Evolutionary conservation across 2,797 vertebrate species (phyloP).

Genomic region (Lepilemur septentrionalis): DNA sequence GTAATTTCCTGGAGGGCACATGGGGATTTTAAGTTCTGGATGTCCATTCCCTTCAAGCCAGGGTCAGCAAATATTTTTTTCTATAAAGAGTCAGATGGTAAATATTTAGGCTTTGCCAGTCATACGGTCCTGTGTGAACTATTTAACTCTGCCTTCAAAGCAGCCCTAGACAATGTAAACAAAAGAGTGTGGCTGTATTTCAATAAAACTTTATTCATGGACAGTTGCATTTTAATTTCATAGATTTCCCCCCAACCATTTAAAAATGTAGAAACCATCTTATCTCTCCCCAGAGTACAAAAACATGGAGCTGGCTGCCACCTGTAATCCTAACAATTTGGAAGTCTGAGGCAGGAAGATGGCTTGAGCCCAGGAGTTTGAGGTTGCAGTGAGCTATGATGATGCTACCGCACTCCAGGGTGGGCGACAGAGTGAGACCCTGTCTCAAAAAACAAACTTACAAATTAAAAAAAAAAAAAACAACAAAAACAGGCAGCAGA

Average conservation of each 20-base stretch:
- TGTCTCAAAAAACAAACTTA: too few species aligned
- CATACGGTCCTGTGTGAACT: not conserved
- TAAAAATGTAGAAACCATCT: not conserved
- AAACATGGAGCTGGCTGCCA: not conserved
- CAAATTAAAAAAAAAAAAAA: too few species aligned
- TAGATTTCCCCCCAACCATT: not conserved
- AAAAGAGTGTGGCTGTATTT: not conserved
- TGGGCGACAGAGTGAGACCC: too few species aligned
- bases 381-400: too few species aligned
- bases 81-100: not conserved
- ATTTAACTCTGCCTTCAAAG: not conserved
- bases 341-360: too few species aligned
- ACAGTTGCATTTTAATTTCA: not conserved
- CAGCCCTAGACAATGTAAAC: not conserved
- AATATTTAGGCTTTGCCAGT: not conserved
- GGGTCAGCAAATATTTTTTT: not conserved
- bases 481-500: not conserved
- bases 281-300: not conserved
- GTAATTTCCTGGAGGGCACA: not conserved
- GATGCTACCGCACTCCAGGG: too few species aligned
- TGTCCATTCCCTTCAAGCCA: not conserved
- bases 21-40: not conserved
- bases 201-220: not conserved
- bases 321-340: too few species aligned
- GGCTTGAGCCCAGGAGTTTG: too few species aligned